Percentiles rank a stretch among this genome's conserved stretches.
These are phyloP conservation scores for Lamellibrachia luymesi DNA, from an alignment of 1,140 invertebrate genomes.

Conservation along the genomic window DNA sequence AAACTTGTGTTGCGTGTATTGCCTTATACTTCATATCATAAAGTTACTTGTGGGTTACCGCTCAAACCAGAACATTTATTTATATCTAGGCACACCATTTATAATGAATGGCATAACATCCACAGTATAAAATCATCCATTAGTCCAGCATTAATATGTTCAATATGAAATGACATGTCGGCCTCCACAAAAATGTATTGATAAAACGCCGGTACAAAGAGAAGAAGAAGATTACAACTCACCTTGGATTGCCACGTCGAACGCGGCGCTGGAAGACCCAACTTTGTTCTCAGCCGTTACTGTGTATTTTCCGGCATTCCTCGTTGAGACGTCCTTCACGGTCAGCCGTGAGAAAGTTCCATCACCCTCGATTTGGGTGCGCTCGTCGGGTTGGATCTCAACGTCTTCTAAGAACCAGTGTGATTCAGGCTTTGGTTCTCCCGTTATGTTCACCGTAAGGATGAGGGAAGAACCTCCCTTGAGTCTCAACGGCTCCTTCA, in stretches of 20 bases:
- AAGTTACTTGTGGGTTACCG: too few species aligned
- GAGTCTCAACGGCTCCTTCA: slow-evolving; percentile 39
- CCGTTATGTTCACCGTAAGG: slow-evolving; percentile 70
- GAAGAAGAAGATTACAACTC: not conserved
- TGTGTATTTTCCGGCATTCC: slow-evolving; percentile 82
- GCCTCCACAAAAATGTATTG: too few species aligned
- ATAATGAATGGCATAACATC: too few species aligned
- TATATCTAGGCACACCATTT: too few species aligned
- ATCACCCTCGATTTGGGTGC: slow-evolving; percentile 10
- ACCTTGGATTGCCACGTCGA: slow-evolving; percentile 25
- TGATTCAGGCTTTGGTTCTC: slow-evolving; percentile 77
- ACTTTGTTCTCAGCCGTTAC: slow-evolving; percentile 76
- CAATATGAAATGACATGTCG: not conserved
- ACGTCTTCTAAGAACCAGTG: slow-evolving; percentile 79
- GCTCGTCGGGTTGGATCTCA: slow-evolving; percentile 8
- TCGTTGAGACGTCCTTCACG: slow-evolving; percentile 77
- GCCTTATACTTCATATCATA: too few species aligned
- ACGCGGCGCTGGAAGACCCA: slow-evolving; percentile 57
- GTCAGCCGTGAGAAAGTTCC: slow-evolving; percentile 30
- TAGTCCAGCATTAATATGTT: not conserved
- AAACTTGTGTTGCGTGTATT: not conserved
- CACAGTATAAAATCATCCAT: not conserved
- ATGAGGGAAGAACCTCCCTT: slow-evolving; percentile 41
- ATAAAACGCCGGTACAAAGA: too few species aligned
- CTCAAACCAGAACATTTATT: too few species aligned